These are phyloP conservation scores for Pelusios castaneus DNA, from an alignment of 2,113 vertebrate species.

Conservation along the genomic window DNA sequence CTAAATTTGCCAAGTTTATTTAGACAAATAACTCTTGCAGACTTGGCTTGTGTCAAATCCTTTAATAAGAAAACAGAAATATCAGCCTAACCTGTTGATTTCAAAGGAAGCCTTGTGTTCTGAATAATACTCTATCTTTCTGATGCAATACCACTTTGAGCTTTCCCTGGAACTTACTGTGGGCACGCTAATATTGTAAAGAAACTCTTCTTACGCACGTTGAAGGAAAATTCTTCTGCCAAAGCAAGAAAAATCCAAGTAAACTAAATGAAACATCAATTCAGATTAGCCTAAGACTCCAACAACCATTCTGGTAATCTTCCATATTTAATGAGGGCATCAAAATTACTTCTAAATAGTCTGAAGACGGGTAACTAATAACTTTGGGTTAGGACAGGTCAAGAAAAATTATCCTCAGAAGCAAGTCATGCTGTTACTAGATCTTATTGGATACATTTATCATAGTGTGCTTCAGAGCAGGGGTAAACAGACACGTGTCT, in stretches of 20 bases:
- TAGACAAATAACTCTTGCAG: neutral
- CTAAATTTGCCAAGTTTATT: fast-evolving
- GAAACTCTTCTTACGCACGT: neutral
- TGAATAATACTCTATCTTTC: neutral
- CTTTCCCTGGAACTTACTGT: neutral
- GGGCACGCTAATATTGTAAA: neutral
- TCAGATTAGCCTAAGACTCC: neutral
- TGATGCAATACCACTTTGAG: neutral
- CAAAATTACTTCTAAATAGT: neutral
- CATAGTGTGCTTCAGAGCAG: neutral
- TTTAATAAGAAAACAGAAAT: neutral
- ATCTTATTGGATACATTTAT: neutral
- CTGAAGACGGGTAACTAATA: neutral
- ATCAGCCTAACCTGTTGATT: neutral
- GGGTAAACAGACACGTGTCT: neutral
- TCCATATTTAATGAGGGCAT: neutral
- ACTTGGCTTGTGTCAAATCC: neutral
- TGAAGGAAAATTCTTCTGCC: neutral
- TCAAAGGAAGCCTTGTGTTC: neutral
- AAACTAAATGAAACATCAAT: neutral
- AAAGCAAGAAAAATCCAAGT: neutral
- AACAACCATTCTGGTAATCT: neutral
- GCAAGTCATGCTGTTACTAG: neutral
- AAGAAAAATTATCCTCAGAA: neutral
- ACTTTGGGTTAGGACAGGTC: neutral